Evolutionary conservation across 2,113 vertebrate genomes (phyloP).

Genomic region (Zosterops pallidus): DNA sequence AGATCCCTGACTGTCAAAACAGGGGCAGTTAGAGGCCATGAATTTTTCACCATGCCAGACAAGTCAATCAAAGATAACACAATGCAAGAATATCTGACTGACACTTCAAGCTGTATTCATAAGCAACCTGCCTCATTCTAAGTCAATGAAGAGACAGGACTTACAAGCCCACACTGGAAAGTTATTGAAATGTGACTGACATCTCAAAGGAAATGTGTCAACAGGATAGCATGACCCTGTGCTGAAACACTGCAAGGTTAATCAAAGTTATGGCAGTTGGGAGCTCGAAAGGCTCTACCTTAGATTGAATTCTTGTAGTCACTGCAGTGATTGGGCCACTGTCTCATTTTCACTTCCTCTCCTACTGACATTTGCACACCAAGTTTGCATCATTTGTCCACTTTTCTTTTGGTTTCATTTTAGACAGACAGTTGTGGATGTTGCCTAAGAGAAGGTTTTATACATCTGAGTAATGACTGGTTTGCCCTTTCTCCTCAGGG

Average conservation of each 20-base stretch:
- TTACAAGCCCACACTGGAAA: conserved; percentile 76
- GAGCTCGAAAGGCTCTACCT: conserved; percentile 47
- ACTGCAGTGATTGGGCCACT: conserved; percentile 24
- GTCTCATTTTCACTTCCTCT: conserved; percentile 14
- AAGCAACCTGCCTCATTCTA: conserved; percentile 78
- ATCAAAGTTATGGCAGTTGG: conserved; percentile 74
- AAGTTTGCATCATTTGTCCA: conserved; percentile 37
- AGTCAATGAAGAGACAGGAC: conserved; percentile 78
- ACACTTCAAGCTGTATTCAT: conserved; percentile 76
- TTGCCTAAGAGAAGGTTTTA: neutral
- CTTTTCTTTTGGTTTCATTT: conserved; percentile 23
- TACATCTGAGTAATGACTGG: neutral
- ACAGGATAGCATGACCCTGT: conserved; percentile 64
- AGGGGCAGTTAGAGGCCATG: conserved; percentile 49
- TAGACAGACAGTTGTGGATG: neutral
- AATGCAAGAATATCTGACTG: conserved; percentile 75
- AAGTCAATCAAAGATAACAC: conserved; percentile 74
- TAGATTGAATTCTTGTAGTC: conserved; percentile 53
- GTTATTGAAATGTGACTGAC: conserved; percentile 86
- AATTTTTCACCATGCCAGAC: conserved; percentile 54
- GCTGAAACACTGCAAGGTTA: conserved; percentile 77
- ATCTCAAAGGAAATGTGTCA: conserved; percentile 75
- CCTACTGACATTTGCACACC: conserved; percentile 27
- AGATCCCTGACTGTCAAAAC: conserved; percentile 6
- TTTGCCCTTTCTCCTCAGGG: neutral